phyloP scores from a whole-genome alignment of 2,113 vertebrate species.

The Tricholaema leucomelas region DNA sequence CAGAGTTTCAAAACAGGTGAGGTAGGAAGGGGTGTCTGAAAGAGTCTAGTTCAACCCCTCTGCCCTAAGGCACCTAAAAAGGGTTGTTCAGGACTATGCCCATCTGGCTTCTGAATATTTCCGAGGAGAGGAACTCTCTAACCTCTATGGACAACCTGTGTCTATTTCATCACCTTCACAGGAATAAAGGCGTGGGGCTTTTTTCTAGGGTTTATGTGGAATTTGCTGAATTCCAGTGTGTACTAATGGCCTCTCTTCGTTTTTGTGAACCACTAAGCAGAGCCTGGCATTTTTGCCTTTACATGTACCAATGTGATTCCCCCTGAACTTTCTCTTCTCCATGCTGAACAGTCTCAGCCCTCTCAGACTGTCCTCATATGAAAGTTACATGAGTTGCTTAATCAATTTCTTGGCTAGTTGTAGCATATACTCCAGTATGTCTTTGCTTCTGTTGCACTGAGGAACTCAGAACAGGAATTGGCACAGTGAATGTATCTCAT shows the following conservation, averaged over 20 bases:
- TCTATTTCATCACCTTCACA: not conserved
- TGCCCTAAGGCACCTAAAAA: rapidly evolving
- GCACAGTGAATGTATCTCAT: too few relatives aligned
- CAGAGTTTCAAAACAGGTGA: not conserved
- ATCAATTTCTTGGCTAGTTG: not conserved
- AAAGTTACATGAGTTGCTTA: not conserved
- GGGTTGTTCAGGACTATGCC: not conserved
- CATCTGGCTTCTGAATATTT: not conserved
- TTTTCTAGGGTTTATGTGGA: not conserved
- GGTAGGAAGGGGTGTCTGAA: not conserved
- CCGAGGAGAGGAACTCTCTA: too few relatives aligned
- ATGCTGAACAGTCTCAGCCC: not conserved
- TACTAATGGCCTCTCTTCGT: too few relatives aligned
- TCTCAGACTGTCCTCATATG: not conserved
- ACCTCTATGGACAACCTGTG: not conserved
- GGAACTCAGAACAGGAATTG: too few relatives aligned
- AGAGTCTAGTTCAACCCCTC: not conserved
- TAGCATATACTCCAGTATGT: rapidly evolving
- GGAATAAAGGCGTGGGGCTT: not conserved
- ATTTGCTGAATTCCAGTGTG: not conserved
- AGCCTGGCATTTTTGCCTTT: too few relatives aligned
- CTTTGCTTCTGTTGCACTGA: not conserved
- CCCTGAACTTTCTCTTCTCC: not conserved
- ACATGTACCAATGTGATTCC: too few relatives aligned
- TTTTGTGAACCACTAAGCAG: too few relatives aligned